Evolutionary conservation across 37 sponge, comb jelly and placozoan genomes (phyloP).

Genomic region (Aplysina aerophoba): DNA sequence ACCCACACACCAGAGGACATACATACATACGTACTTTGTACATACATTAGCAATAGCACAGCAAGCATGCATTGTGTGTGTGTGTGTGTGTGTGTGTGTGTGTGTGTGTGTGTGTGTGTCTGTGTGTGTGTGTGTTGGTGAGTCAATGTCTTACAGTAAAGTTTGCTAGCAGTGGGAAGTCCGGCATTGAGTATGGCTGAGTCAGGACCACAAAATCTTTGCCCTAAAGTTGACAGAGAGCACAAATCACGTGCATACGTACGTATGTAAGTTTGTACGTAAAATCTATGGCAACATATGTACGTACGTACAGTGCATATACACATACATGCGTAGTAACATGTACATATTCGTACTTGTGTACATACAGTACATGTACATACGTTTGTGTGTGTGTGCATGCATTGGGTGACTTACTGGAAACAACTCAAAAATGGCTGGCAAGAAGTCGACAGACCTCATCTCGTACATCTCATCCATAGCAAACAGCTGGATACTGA

Average conservation of each 20-base stretch:
- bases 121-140: no score
- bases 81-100: no score
- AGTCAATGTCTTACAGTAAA: slow-evolving; percentile 57
- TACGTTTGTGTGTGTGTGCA: no score
- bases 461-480: slow-evolving; percentile 94
- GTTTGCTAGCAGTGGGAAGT: slow-evolving; percentile 82
- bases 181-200: slow-evolving; percentile 79
- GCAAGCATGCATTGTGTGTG: background rate
- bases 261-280: background rate
- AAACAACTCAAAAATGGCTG: slow-evolving; percentile 82
- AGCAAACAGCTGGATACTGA: slow-evolving; percentile 89
- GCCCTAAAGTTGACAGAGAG: slow-evolving; percentile 42
- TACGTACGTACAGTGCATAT: background rate
- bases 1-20: background rate
- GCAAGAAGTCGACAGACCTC: slow-evolving; percentile 87
- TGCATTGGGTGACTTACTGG: slow-evolving; percentile 68
- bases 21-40: background rate
- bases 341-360: no score
- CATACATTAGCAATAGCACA: no score
- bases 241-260: background rate
- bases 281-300: no score
- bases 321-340: no score
- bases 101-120: no score
- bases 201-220: slow-evolving; percentile 85
- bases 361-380: no score